Evolutionary conservation across 2,797 vertebrate genomes (phyloP).

Genomic region (Hapalemur alaotrensis): DNA sequence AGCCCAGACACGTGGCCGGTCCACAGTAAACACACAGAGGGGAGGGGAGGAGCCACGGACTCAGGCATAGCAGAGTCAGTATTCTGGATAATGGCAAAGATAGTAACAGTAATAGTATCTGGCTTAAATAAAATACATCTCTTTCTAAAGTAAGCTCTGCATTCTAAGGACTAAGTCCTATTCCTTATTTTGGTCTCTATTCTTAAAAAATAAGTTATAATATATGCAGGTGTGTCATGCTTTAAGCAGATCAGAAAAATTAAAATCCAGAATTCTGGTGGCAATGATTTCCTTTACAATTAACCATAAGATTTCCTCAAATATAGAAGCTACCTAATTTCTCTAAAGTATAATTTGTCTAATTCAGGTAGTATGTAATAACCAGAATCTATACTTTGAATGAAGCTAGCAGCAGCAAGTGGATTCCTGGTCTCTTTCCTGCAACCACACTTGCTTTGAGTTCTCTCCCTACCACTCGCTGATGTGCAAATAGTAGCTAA

Average conservation of each 20-base stretch:
- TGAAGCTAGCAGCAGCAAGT: not conserved
- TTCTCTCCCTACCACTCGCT: not conserved
- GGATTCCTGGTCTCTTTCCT: not conserved
- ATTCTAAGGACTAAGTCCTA: not conserved
- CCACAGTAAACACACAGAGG: not conserved
- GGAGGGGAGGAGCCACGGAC: too few species aligned
- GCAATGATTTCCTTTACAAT: not conserved
- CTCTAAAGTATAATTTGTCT: constrained; percentile 1
- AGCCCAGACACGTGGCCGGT: not conserved
- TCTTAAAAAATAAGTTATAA: not conserved
- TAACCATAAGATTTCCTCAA: not conserved
- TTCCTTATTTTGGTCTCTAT: not conserved
- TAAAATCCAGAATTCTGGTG: constrained; percentile 16
- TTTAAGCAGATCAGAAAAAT: constrained; percentile 7
- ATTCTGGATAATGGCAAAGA: not conserved
- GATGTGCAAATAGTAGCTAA: not conserved
- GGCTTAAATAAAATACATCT: not conserved
- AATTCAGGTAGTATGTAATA: not conserved
- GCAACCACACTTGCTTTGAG: not conserved
- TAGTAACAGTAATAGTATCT: not conserved
- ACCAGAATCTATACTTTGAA: not conserved
- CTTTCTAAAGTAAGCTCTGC: not conserved
- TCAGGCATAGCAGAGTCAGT: not conserved
- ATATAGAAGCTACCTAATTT: not conserved
- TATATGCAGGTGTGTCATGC: not conserved